Evolutionary conservation across 2,888 invertebrate species (phyloP), one percentile per base, ranked within the genome.

Genomic region (Aelia acuminata): DNA sequence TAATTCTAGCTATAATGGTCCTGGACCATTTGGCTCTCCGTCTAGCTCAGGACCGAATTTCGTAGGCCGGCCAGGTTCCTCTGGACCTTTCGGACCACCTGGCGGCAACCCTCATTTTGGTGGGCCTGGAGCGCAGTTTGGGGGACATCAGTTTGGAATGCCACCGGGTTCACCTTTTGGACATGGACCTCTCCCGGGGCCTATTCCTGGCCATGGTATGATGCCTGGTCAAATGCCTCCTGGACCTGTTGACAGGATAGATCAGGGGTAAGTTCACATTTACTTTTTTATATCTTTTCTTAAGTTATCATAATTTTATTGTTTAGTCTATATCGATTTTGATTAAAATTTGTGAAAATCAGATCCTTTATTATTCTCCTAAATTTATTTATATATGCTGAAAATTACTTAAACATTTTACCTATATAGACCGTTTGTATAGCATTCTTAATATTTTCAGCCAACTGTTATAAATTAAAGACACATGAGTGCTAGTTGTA

Each of bases 241-340:
- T 90, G 96, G 96, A 91, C 96, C 96, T 91, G 96, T 97, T 91
- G 96, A 96, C 93, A 94, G 96, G 93, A 95, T 94, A 92, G 96
- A 96, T 92, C 96, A 95, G 93, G 95, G 95, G 94, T 95, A 91
- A 95, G 95, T 94, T 39, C 48, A 47, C 18, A 10, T 70, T 20
- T 43, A 20, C 1, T 7, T n/a, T n/a, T n/a, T 70, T 70, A 31
- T 35, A 5, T 63, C 31, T 63, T 18, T 4, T 63, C 31, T 26
- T 15, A 5, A 70, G 63, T 35, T 4, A 18, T 35, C 18, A 35
- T 0, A 35, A 35, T 7, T 57, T 31, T 1, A 20, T 31, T 31
- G 13, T 63, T 15, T 4, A 31, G 4, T 20, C 5, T 26, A 5
- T 11, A 31, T 57, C 18, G 63, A 15, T 13, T 0, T 20, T 70